phyloP scores from a whole-genome alignment of 2,113 vertebrate genomes.

The Phylloscopus trochiloides region DNA sequence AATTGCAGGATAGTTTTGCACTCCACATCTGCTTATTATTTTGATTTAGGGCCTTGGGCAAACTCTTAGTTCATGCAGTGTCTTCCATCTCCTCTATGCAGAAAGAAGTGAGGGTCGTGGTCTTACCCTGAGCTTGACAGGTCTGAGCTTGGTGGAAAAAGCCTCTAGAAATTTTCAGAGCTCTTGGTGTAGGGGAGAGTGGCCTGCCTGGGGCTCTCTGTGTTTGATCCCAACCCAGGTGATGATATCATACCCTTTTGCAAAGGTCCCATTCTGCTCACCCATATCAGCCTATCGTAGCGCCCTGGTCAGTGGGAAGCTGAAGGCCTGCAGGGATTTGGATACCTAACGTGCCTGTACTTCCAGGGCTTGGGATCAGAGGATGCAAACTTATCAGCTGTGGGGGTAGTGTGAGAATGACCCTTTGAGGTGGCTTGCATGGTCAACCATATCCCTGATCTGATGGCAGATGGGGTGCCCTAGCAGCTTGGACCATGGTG shows the following conservation, averaged over 20 bases:
- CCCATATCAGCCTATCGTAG: neutral
- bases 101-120: neutral
- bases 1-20: neutral
- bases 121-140: neutral
- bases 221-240: neutral
- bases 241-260: neutral
- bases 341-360: rapidly evolving
- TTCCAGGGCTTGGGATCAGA: neutral
- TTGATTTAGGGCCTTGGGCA: neutral
- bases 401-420: neutral
- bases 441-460: neutral
- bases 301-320: neutral
- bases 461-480: neutral
- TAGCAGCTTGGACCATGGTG: neutral
- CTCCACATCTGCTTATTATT: neutral
- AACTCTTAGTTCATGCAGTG: neutral
- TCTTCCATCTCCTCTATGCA: neutral
- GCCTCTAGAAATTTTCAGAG: neutral
- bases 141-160: neutral
- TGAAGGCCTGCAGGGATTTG: neutral
- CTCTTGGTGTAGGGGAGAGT: neutral
- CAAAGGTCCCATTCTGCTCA: neutral
- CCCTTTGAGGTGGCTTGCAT: neutral
- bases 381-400: neutral
- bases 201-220: neutral